phyloP scores from a whole-genome alignment of 2,888 invertebrate genomes.

The Argynnis bischoffii region DNA sequence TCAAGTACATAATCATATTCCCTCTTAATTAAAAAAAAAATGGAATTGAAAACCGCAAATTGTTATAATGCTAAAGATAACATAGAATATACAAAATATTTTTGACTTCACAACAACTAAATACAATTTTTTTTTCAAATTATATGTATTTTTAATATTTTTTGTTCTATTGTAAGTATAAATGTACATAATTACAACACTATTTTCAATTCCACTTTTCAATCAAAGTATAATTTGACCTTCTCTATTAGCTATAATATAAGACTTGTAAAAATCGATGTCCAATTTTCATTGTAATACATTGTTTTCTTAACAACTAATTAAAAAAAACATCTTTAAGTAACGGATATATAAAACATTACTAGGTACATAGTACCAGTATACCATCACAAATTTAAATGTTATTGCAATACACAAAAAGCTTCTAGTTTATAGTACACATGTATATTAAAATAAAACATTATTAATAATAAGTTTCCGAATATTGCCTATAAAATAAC shows the following conservation, averaged over 20 bases:
- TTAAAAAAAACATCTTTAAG: constrained; percentile 30
- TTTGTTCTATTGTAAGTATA: too few relatives aligned
- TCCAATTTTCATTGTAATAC: constrained; percentile 1
- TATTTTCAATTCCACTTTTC: constrained; percentile 1
- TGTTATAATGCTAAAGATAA: neutral
- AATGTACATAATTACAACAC: neutral
- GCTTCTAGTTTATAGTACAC: constrained; percentile 15
- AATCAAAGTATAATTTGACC: constrained; percentile 9
- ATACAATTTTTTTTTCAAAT: too few relatives aligned
- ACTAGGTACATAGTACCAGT: constrained; percentile 67
- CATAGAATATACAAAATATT: neutral
- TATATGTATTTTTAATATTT: too few relatives aligned
- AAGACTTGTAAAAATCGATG: constrained; percentile 11
- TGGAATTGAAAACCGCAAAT: neutral
- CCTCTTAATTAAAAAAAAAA: neutral
- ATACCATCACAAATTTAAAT: constrained; percentile 50
- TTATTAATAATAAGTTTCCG: too few relatives aligned
- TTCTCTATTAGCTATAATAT: neutral
- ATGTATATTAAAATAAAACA: neutral
- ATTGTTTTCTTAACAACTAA: neutral
- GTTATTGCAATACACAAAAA: constrained; percentile 40
- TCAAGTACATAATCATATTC: neutral
- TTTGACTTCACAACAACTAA: neutral
- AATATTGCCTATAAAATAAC: too few relatives aligned
- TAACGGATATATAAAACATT: constrained; percentile 42